These are phyloP conservation scores for Eristalis arbustorum DNA, from an alignment of 2,888 invertebrate species.

Conservation along the genomic window DNA sequence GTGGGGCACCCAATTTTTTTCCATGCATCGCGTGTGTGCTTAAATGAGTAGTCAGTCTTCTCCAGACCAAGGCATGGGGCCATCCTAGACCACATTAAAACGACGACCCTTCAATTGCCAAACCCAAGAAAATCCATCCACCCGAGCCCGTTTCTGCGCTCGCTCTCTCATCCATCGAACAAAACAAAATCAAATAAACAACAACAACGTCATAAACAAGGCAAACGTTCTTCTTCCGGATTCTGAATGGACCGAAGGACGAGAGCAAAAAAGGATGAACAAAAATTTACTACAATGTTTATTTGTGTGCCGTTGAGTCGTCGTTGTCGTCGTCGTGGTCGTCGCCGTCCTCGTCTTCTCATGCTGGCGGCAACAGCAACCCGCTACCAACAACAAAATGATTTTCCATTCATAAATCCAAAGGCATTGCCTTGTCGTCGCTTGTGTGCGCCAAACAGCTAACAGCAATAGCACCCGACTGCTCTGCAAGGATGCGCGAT, in stretches of 20 bases:
- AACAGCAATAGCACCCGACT: not conserved
- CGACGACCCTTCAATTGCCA: slow-evolving; percentile 45
- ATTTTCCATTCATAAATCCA: slow-evolving; percentile 65
- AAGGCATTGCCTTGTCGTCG: slow-evolving; percentile 14
- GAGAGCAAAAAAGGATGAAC: slow-evolving; percentile 23
- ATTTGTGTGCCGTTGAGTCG: slow-evolving; percentile 61
- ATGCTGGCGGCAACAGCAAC: slow-evolving; percentile 40
- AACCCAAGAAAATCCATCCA: slow-evolving; percentile 7
- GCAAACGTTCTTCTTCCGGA: slow-evolving; percentile 61
- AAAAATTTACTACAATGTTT: slow-evolving; percentile 68
- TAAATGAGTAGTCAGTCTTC: slow-evolving; percentile 40
- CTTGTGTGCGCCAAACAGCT: slow-evolving; percentile 13
- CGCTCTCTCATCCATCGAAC: not conserved
- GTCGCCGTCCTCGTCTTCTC: slow-evolving; percentile 40
- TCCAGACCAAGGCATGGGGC: slow-evolving; percentile 18
- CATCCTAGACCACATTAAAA: slow-evolving; percentile 43
- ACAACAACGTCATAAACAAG: slow-evolving; percentile 32
- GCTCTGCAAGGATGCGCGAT: slow-evolving; percentile 1
- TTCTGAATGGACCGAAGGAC: slow-evolving; percentile 60
- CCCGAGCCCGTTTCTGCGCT: not conserved
- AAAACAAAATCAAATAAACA: slow-evolving; percentile 62
- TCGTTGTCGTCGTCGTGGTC: slow-evolving; percentile 24
- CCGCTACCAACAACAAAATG: slow-evolving; percentile 31
- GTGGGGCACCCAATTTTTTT: slow-evolving; percentile 18
- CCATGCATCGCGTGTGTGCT: slow-evolving; percentile 45